A percentile compares a stretch with the other conserved stretches of the same genome.
Conservation (phyloP, 2,888 invertebrate genomes). For the Nymphalis urticae region DNA sequence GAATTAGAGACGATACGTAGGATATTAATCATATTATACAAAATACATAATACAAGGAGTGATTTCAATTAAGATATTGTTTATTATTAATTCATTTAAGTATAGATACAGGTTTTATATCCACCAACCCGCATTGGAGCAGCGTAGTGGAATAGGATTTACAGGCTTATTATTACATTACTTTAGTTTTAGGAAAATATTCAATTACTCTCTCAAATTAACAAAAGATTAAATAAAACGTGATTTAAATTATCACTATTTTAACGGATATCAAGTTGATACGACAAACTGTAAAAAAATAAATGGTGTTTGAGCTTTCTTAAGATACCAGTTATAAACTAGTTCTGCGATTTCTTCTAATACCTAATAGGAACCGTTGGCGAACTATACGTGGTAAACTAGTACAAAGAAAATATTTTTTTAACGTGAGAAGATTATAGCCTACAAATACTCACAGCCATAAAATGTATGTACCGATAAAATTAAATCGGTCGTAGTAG, state of each 20-base stretch:
- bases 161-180: too few relatives aligned
- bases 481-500: conserved; percentile 10
- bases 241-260: neutral
- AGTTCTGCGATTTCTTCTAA: conserved; percentile 41
- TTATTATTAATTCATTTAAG: too few relatives aligned
- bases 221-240: neutral
- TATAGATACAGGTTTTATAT: too few relatives aligned
- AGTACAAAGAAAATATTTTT: conserved; percentile 41
- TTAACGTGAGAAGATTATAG: conserved; percentile 10
- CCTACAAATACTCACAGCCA: neutral
- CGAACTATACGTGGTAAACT: conserved; percentile 33
- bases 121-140: too few relatives aligned
- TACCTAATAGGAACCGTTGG: conserved; percentile 30
- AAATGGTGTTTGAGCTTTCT: conserved; percentile 36
- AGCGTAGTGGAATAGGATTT: too few relatives aligned
- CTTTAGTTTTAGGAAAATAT: too few relatives aligned
- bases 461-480: conserved; percentile 9
- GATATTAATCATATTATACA: too few relatives aligned
- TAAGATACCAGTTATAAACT: conserved; percentile 35
- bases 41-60: too few relatives aligned
- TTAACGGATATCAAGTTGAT: neutral
- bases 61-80: too few relatives aligned
- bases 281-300: conserved; percentile 5
- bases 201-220: too few relatives aligned
- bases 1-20: too few relatives aligned